Percentiles rank a stretch among this genome's conserved stretches.
Conservation (phyloP, 1,140 invertebrate genomes). For the Drosophila neocordata region DNA sequence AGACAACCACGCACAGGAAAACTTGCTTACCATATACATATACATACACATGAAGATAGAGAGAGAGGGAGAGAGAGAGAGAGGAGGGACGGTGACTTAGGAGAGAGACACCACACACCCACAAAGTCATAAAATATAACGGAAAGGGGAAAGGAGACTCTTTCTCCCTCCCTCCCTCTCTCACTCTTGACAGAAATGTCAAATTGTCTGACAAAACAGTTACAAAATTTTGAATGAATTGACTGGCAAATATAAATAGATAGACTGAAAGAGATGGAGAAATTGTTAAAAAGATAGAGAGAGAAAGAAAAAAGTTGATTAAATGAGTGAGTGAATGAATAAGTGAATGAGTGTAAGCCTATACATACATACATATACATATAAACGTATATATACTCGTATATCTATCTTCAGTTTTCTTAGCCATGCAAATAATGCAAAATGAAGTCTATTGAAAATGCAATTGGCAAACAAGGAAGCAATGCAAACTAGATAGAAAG, state of each 20-base stretch:
- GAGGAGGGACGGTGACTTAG: too few relatives aligned
- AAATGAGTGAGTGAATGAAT: slow-evolving; percentile 47
- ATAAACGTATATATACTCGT: slow-evolving; percentile 12
- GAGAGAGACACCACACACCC: slow-evolving; percentile 25
- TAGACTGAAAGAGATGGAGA: background rate
- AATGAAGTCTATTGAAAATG: slow-evolving; percentile 58
- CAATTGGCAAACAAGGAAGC: slow-evolving; percentile 74
- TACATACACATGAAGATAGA: slow-evolving; percentile 1
- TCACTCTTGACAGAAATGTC: slow-evolving; percentile 54
- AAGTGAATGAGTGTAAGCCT: slow-evolving; percentile 33
- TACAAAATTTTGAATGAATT: slow-evolving; percentile 53
- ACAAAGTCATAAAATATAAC: slow-evolving; percentile 21
- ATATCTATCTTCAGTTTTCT: slow-evolving; percentile 3
- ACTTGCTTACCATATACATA: slow-evolving; percentile 38
- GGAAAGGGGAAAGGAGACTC: background rate
- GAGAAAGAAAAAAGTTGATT: background rate
- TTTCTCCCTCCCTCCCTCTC: too few relatives aligned
- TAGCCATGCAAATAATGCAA: slow-evolving; percentile 57
- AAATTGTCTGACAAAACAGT: slow-evolving; percentile 61
- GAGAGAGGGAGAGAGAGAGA: too few relatives aligned
- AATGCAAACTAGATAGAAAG: slow-evolving; percentile 5
- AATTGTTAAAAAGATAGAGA: background rate
- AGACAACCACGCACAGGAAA: slow-evolving; percentile 44
- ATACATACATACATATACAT: background rate
- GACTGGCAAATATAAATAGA: slow-evolving; percentile 13